Percentiles rank a stretch among this genome's conserved stretches.
Evolutionary conservation across 1,140 invertebrate genomes (phyloP).

Genomic region (Drosophila bocki): DNA sequence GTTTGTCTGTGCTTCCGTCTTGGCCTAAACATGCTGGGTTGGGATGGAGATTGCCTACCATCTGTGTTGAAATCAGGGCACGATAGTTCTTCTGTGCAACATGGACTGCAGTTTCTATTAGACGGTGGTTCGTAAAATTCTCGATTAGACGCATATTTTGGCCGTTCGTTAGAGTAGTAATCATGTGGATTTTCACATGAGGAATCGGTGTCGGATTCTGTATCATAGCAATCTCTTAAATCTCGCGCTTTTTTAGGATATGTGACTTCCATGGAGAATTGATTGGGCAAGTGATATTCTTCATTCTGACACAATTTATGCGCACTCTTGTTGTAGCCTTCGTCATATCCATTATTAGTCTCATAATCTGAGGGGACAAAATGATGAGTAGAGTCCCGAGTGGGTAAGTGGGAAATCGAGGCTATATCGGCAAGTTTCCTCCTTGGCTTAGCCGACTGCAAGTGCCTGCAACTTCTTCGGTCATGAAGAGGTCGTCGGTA

Average conservation of each 20-base stretch:
- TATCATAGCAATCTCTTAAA: neutral
- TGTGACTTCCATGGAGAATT: neutral
- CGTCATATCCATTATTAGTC: neutral
- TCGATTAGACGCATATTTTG: no score
- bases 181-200: neutral
- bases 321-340: neutral
- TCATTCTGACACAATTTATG: neutral
- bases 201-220: neutral
- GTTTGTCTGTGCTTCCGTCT: neutral
- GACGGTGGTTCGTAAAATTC: neutral
- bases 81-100: neutral
- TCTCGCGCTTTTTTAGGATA: neutral
- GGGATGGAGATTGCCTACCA: neutral
- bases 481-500: no score
- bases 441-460: neutral
- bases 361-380: neutral
- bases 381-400: neutral
- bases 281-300: neutral
- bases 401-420: neutral
- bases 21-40: no score
- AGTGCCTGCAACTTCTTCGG: neutral
- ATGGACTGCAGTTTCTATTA: neutral
- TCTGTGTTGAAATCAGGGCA: neutral
- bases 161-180: neutral
- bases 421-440: neutral